Conservation (phyloP, 2,797 vertebrate genomes). For the Florisuga fusca region DNA sequence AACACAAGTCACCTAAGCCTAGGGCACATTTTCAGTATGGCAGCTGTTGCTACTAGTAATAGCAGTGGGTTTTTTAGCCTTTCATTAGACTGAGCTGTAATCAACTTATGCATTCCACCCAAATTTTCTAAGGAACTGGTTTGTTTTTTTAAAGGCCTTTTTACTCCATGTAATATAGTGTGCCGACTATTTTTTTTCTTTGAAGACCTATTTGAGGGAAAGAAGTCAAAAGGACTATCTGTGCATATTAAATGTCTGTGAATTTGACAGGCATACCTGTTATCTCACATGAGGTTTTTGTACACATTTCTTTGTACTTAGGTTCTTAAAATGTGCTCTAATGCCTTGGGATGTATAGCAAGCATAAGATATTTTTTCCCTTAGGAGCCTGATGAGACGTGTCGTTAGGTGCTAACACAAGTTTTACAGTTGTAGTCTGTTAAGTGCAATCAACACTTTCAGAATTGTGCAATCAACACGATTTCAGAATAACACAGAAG, state of each 20-base stretch:
- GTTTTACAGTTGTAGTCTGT: background rate
- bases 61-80: slow-evolving; percentile 20
- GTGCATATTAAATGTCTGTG: background rate
- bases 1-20: slow-evolving; percentile 80
- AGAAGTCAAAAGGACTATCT: background rate
- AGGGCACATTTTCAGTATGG: background rate
- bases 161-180: slow-evolving; percentile 23
- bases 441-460: background rate
- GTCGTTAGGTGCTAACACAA: background rate
- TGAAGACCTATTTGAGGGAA: background rate
- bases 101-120: background rate
- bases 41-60: slow-evolving; percentile 72
- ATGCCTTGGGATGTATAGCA: background rate
- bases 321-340: background rate
- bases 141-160: background rate
- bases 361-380: background rate
- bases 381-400: background rate
- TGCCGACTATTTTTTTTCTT: background rate
- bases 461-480: no score
- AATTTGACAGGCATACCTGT: background rate
- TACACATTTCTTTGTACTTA: background rate
- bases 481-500: background rate
- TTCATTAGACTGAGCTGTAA: background rate
- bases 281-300: background rate
- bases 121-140: background rate